Base-by-base conservation (phyloP, 2,797 vertebrate species). In the Telmatherina bonti region DNA sequence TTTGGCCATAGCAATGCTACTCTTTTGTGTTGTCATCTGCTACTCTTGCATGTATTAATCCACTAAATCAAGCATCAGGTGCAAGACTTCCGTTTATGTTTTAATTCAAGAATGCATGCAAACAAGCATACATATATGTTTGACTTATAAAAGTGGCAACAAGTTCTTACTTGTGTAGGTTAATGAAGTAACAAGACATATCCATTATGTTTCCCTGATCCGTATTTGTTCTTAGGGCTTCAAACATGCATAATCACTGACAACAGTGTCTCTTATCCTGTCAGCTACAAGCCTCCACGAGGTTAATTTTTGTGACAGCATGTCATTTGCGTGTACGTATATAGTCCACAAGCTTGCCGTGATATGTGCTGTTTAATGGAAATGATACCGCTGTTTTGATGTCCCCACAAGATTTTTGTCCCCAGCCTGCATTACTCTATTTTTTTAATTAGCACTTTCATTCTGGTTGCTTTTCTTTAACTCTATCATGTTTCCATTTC, bases 241-340 rank as follows among this genome's bases (percentile, higher is more conserved):
- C 75, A 70, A 81, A 81, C 78, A 75, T 65, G 68, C 75, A 76
- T 72, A 72, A 79, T 77, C 79, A 66, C 45, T 45, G 76, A 75
- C 76, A 78, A 62, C 51, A 26, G 55, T 74, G 81, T 74, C 71
- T 84, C 73, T 83, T 76, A 75, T 69, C 52, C 70, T 55, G 73
- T 82, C 78, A 84, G 66, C 74, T 69, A 65, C 73, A 30, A 63
- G 63, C 72, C 63, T 79, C 62, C 33, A 15, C 62, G 27, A 72
- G 67, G 63, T 84, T 78, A 75, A 79, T 68, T 47, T 70, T 67
- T 38, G 22, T 47, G 41, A 56, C 27, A 26, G 38, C 51, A 36
- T 67, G 66, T 62, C 68, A 58, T 27, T 30, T 18, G 11, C 3
- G 7, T 45, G 7, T n/a, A 45, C 5, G 18, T 45, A n/a, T 20